phyloP scores from a whole-genome alignment of 2,797 vertebrate genomes.

The Heliangelus exortis region DNA sequence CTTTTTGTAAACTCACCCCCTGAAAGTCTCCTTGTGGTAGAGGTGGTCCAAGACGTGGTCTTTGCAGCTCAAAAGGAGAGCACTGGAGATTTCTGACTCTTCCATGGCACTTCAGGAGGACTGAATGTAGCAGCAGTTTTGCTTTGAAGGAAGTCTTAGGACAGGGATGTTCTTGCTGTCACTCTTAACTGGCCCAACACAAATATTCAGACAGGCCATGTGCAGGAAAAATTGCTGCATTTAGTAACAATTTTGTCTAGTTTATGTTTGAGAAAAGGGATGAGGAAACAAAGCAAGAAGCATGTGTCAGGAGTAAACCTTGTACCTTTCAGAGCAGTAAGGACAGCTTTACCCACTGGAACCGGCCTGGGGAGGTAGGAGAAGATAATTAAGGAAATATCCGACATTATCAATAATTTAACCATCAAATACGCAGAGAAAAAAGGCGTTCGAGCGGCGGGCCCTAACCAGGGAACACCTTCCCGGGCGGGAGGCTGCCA shows the following conservation, averaged over 20 bases:
- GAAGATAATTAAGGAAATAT: accelerated
- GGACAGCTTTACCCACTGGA: neutral
- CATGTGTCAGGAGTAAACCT: neutral
- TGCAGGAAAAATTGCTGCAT: neutral
- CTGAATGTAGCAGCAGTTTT: neutral
- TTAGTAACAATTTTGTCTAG: neutral
- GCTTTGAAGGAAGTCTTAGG: neutral
- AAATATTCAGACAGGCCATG: accelerated
- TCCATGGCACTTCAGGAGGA: neutral
- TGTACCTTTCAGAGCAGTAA: neutral
- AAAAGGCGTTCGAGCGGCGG: neutral
- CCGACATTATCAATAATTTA: accelerated
- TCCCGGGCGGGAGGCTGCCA: neutral
- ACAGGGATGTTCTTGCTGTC: neutral
- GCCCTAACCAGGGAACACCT: neutral
- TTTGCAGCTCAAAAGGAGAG: neutral
- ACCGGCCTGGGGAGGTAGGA: neutral
- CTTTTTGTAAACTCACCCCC: neutral
- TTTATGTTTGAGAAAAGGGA: neutral
- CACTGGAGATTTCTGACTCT: neutral
- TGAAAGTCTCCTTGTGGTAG: neutral
- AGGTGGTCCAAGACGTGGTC: too few species aligned
- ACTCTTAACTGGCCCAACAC: neutral
- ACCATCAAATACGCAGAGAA: accelerated
- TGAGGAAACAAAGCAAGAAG: neutral